These are phyloP conservation scores for Brachyrhaphis roseni DNA, from an alignment of 2,797 vertebrate genomes.

Conservation along the genomic window DNA sequence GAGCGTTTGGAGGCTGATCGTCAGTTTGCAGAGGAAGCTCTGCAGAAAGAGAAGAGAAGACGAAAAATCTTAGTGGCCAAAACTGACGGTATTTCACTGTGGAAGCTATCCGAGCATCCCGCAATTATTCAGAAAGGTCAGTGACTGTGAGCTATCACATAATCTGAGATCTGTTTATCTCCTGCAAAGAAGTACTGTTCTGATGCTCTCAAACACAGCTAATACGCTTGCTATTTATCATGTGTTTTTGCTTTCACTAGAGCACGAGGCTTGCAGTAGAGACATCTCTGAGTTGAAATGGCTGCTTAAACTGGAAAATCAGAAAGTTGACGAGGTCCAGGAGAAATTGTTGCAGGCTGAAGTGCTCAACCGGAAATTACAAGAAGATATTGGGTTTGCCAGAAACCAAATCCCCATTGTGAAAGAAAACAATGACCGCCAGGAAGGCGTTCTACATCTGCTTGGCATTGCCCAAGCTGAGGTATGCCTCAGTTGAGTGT, in stretches of 20 bases:
- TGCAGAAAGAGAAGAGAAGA: conserved; percentile 79
- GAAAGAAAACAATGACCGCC: conserved; percentile 62
- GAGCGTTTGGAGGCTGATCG: conserved; percentile 86
- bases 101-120: conserved; percentile 83
- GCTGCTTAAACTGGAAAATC: conserved; percentile 70
- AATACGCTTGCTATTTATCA: conserved; percentile 16
- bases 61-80: conserved; percentile 71
- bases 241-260: conserved; percentile 33
- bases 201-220: neutral
- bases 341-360: conserved; percentile 60
- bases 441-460: conserved; percentile 43
- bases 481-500: conserved; percentile 43
- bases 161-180: neutral
- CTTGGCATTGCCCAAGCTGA: conserved; percentile 50
- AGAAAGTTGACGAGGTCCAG: conserved; percentile 58
- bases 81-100: conserved; percentile 79
- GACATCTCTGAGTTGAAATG: conserved; percentile 76
- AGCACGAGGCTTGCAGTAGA: conserved; percentile 68
- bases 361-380: conserved; percentile 64
- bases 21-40: conserved; percentile 82
- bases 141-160: conserved; percentile 18
- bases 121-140: conserved; percentile 83
- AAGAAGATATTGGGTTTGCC: conserved; percentile 75
- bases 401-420: conserved; percentile 77
- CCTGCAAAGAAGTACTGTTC: conserved; percentile 21